Evolutionary conservation across 2,113 vertebrate genomes (phyloP).

Genomic region (Eretmochelys imbricata): DNA sequence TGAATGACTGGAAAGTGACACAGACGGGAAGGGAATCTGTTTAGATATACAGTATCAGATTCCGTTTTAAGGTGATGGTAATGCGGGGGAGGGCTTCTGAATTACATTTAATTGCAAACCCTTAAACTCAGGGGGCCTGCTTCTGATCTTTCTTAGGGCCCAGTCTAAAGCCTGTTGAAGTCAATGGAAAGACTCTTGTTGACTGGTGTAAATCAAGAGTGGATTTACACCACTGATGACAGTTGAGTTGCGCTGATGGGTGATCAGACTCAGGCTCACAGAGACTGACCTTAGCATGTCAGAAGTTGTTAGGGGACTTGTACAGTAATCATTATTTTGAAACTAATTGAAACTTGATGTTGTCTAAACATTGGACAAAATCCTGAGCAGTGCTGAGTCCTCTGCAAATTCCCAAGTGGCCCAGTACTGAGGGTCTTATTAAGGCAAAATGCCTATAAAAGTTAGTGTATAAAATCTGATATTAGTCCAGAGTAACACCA

Average conservation of each 20-base stretch:
- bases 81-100: background rate
- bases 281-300: background rate
- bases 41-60: slow-evolving; percentile 34
- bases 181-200: slow-evolving; percentile 15
- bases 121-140: slow-evolving; percentile 22
- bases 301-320: background rate
- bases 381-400: background rate
- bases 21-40: background rate
- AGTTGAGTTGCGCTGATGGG: background rate
- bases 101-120: slow-evolving; percentile 34
- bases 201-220: background rate
- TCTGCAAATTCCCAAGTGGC: background rate
- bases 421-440: background rate
- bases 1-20: slow-evolving; percentile 42
- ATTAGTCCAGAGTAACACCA: background rate
- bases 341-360: background rate
- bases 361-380: background rate
- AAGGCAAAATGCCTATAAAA: background rate
- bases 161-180: slow-evolving; percentile 31
- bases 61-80: background rate
- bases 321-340: background rate
- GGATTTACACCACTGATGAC: background rate
- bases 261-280: background rate
- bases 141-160: slow-evolving; percentile 12
- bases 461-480: background rate